Percentiles rank a stretch among this genome's conserved stretches.
Conservation (phyloP, 2,888 invertebrate genomes). For the Mythimna lalbum region DNA sequence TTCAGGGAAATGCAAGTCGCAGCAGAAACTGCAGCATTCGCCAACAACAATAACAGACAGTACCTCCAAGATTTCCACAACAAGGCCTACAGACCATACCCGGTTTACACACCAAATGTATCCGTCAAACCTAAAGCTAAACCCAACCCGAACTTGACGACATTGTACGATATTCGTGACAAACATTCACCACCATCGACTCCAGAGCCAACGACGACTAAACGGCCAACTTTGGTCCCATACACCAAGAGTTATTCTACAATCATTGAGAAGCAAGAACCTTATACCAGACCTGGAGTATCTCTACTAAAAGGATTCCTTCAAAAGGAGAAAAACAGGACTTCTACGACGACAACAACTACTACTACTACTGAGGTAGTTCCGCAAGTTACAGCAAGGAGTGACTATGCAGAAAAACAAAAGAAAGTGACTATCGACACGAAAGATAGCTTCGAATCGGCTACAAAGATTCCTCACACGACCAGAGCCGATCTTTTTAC, state of each 20-base stretch:
- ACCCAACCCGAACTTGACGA: conserved; percentile 83
- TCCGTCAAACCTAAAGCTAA: conserved; percentile 76
- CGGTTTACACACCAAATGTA: conserved; percentile 84
- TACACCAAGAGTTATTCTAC: conserved; percentile 83
- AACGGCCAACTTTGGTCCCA: conserved; percentile 84
- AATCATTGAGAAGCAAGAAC: conserved; percentile 79
- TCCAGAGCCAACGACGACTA: conserved; percentile 80
- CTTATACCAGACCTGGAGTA: conserved; percentile 87
- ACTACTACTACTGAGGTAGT: conserved; percentile 75
- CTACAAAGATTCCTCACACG: conserved; percentile 83
- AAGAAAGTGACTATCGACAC: conserved; percentile 74
- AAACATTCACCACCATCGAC: conserved; percentile 69
- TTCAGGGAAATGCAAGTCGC: conserved; percentile 92
- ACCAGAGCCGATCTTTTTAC: conserved; percentile 72
- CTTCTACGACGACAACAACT: conserved; percentile 60
- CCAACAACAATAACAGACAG: conserved; percentile 88
- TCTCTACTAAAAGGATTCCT: conserved; percentile 82
- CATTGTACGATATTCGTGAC: conserved; percentile 85
- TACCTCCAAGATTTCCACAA: conserved; percentile 83
- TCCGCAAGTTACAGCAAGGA: conserved; percentile 74
- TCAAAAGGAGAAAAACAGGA: conserved; percentile 84
- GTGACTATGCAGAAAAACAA: conserved; percentile 66
- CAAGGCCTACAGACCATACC: conserved; percentile 85
- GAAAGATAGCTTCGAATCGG: conserved; percentile 82
- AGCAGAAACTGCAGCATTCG: conserved; percentile 95